Percentiles rank a stretch among this genome's conserved stretches.
Conservation (phyloP, 2,888 invertebrate genomes). For the Morinoia aosen region DNA sequence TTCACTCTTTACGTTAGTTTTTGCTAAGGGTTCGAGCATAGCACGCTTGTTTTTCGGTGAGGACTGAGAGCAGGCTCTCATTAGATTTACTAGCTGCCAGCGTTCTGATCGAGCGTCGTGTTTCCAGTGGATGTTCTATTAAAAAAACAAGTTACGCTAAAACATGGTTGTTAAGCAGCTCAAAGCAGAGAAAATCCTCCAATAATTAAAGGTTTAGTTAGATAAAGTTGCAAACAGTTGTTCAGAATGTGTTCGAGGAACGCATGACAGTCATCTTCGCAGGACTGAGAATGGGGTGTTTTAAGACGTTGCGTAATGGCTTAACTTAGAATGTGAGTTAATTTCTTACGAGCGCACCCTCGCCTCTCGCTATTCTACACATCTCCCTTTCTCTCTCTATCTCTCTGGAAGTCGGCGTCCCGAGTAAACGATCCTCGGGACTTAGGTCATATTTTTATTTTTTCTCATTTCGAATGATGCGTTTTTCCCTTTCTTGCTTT, state of each 20-base stretch:
- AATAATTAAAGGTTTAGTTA: not conserved
- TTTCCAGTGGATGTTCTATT: not conserved
- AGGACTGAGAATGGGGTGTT: not conserved
- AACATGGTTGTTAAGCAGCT: not conserved
- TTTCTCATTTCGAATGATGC: too few species aligned
- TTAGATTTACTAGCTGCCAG: not conserved
- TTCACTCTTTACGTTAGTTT: not conserved
- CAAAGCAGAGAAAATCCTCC: not conserved
- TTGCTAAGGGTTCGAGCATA: not conserved
- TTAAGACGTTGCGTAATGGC: not conserved
- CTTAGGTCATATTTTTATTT: too few species aligned
- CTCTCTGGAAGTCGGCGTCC: too few species aligned
- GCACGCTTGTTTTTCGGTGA: not conserved
- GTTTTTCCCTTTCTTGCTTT: too few species aligned
- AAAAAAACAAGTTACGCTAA: not conserved
- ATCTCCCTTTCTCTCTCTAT: too few species aligned
- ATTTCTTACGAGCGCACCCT: too few species aligned
- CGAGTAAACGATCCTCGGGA: too few species aligned
- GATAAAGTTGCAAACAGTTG: not conserved
- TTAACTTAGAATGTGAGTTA: too few species aligned
- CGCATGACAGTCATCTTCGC: not conserved
- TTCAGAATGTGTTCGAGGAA: not conserved
- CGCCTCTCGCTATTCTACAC: too few species aligned
- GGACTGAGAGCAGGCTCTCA: not conserved
- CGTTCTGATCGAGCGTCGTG: not conserved